Percentiles rank a stretch among this genome's conserved stretches.
These are phyloP conservation scores for Synchiropus splendidus DNA, from an alignment of 2,113 vertebrate species.

Conservation along the genomic window DNA sequence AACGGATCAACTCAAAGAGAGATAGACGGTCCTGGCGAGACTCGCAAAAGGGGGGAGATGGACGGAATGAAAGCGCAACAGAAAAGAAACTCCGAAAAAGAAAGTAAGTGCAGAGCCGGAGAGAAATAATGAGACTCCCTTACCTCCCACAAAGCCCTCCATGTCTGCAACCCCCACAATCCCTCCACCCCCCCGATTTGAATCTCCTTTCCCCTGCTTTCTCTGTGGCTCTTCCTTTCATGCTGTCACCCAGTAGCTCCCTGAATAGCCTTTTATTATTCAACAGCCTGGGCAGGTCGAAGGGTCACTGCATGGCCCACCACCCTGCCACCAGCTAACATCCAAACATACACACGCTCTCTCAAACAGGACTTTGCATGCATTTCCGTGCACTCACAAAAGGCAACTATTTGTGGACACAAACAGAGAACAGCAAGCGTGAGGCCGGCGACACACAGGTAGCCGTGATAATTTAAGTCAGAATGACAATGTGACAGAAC, in stretches of 20 bases:
- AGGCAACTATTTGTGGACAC: conserved; percentile 10
- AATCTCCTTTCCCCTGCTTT: neutral
- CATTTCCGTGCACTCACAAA: conserved; percentile 6
- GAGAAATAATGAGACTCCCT: conserved; percentile 49
- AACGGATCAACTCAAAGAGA: conserved; percentile 24
- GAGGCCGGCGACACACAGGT: neutral
- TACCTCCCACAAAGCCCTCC: conserved; percentile 60
- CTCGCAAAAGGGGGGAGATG: conserved; percentile 3
- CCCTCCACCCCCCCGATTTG: neutral
- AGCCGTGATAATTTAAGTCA: conserved; percentile 5
- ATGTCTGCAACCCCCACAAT: conserved; percentile 1
- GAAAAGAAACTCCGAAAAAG: conserved; percentile 21
- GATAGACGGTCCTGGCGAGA: conserved; percentile 10
- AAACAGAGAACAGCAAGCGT: conserved; percentile 10
- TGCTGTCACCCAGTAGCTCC: conserved; percentile 48
- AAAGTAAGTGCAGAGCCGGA: conserved; percentile 16
- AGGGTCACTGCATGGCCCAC: conserved; percentile 42
- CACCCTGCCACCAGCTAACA: conserved; percentile 58
- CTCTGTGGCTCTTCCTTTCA: conserved; percentile 49
- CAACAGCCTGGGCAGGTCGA: conserved; percentile 53
- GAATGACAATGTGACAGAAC: conserved; percentile 28
- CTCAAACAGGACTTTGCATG: conserved; percentile 9
- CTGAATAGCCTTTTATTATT: conserved; percentile 66
- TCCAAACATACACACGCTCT: conserved; percentile 23
- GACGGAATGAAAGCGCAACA: conserved; percentile 20